Conservation (phyloP, 2,797 vertebrate genomes). For the Monodelphis domestica region DNA sequence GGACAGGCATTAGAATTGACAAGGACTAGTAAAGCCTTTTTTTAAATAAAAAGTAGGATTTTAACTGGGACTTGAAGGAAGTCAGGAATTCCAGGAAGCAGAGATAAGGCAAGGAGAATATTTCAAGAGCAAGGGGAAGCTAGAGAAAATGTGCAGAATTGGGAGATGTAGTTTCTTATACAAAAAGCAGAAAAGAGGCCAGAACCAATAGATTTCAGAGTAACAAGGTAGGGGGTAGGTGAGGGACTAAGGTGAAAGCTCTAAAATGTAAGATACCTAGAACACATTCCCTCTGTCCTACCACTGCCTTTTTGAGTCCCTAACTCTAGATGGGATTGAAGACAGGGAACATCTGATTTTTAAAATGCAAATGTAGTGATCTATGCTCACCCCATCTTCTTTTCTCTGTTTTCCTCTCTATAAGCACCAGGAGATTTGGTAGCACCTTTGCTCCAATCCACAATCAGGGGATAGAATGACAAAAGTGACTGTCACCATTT, state of each 20-base stretch:
- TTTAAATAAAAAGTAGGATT: background rate
- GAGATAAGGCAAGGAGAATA: background rate
- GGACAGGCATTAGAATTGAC: background rate
- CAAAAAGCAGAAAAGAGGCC: background rate
- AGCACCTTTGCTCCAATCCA: background rate
- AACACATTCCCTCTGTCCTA: background rate
- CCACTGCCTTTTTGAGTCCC: background rate
- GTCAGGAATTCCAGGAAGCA: background rate
- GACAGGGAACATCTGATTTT: background rate
- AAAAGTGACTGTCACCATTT: background rate
- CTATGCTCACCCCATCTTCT: too few species aligned
- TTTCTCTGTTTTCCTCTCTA: background rate
- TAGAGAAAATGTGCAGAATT: background rate
- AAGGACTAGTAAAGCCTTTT: too few species aligned
- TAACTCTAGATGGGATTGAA: background rate
- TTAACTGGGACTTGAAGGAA: background rate
- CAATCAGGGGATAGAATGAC: background rate
- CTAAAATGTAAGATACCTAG: background rate
- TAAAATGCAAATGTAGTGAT: background rate
- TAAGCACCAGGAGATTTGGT: background rate
- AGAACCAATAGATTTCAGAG: background rate
- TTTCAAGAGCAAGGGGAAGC: background rate
- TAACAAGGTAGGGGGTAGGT: too few species aligned
- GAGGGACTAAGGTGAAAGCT: background rate
- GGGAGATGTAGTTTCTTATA: background rate